Conservation (phyloP, 1,140 invertebrate genomes). For the Drosophila auraria region DNA sequence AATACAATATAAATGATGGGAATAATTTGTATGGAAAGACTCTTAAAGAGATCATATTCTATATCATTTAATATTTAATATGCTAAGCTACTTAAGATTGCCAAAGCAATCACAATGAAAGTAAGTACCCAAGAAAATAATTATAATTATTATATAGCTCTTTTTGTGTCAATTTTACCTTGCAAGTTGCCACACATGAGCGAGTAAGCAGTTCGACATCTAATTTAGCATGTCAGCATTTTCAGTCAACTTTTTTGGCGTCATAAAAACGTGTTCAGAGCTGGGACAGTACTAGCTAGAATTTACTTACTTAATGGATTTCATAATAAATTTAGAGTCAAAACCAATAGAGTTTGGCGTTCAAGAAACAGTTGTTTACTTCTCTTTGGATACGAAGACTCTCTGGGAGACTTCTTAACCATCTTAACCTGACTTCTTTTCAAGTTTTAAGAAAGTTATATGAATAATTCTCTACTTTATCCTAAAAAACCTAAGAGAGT, state of each 20-base stretch:
- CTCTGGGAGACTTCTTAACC: not conserved
- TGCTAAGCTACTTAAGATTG: not conserved
- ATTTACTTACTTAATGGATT: too few species aligned
- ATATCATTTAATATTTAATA: not conserved
- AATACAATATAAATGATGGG: not conserved
- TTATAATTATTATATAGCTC: not conserved
- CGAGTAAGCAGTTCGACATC: conserved; percentile 3
- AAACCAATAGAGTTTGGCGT: too few species aligned
- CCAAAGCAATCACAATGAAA: not conserved
- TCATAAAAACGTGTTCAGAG: not conserved
- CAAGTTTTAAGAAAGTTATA: too few species aligned
- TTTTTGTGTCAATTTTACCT: not conserved
- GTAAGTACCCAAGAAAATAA: not conserved
- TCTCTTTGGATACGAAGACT: not conserved
- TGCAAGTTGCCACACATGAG: too few species aligned
- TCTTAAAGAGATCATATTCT: not conserved
- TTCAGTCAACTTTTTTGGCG: not conserved
- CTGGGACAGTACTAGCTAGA: not conserved
- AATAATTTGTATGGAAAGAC: not conserved
- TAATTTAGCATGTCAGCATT: conserved; percentile 5
- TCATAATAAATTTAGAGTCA: too few species aligned
- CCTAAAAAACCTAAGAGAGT: not conserved
- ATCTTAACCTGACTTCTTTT: too few species aligned
- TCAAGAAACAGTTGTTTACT: too few species aligned
- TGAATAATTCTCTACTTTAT: too few species aligned